Evolutionary conservation across 2,113 vertebrate species (phyloP).

Genomic region (Oncorhynchus masou): DNA sequence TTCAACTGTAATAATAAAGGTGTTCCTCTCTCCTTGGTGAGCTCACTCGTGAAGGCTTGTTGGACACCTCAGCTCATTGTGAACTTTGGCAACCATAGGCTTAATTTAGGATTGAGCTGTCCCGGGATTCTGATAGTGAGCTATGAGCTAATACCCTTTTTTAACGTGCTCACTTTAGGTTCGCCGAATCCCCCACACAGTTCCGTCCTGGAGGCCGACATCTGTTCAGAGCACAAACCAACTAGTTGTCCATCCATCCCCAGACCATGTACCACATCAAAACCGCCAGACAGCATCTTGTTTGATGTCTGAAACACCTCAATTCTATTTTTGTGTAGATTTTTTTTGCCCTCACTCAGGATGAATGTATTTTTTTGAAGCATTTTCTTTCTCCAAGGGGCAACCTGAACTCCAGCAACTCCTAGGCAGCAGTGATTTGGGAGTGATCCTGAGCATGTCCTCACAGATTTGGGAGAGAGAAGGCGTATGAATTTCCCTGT

Average conservation of each 20-base stretch:
- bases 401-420: constrained; percentile 59
- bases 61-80: neutral
- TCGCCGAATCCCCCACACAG: constrained; percentile 26
- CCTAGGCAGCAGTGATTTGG: constrained; percentile 36
- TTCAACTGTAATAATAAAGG: neutral
- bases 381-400: constrained; percentile 56
- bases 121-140: neutral
- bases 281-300: constrained; percentile 63
- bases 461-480: constrained; percentile 40
- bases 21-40: neutral
- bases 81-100: neutral
- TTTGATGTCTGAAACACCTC: constrained; percentile 59
- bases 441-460: constrained; percentile 71
- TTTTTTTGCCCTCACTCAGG: constrained; percentile 10
- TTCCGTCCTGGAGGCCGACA: constrained; percentile 39
- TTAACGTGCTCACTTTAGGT: constrained; percentile 27
- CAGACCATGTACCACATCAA: constrained; percentile 58
- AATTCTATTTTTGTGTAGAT: constrained; percentile 43
- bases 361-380: constrained; percentile 52
- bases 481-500: constrained; percentile 49
- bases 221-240: constrained; percentile 40
- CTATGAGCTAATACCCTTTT: constrained; percentile 18
- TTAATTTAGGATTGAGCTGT: neutral
- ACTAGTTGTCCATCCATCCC: constrained; percentile 58
- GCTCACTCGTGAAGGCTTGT: neutral